Evolutionary conservation across 2,888 invertebrate species (phyloP), one percentile per base, ranked within the genome.

Genomic region (Nebria salina): DNA sequence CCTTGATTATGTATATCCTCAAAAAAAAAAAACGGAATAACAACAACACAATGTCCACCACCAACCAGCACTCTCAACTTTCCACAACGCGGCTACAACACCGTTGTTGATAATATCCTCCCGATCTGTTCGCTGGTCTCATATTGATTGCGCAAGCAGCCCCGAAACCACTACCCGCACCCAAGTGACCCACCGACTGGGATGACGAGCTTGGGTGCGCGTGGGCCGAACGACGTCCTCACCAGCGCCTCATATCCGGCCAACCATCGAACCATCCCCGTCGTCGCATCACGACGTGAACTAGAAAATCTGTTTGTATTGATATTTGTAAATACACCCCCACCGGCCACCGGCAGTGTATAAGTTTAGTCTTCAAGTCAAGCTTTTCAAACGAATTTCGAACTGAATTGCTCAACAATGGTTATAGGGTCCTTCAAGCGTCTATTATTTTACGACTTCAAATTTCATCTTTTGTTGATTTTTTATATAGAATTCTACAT

Each of bases 71-170:
- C 70, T 68, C 66, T 25, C 54, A 54, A 54, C 54, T 54, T 54
- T 54, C 54, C 54, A 54, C 54, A 54, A 54, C 54, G 8, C 54
- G 54, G 54, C 70, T 70, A 70, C 70, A 7, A 54, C 54, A 54
- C 54, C 54, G 54, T 54, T 54, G 70, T 25, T 70, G 70, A 25
- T 34, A 34, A 70, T 70, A 34, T 70, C 70, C 73, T 78, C 65
- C 78, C 42, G 66, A 66, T 65, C 79, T 74, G 64, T 65, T 70
- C 75, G 72, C 75, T 72, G 15, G 11, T 43, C 72, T 80, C 80
- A 80, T 80, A 80, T 80, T 80, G 80, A 80, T 80, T 80, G 75
- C 80, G 72, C 15, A 70, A 75, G 80, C 65, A 41, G 73, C 43
- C 15, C 73, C 15, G 42, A 25, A 70, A 70, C 25, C 70, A 34